Conservation (phyloP, 2,888 invertebrate species). For the Dendrolimus houi region DNA sequence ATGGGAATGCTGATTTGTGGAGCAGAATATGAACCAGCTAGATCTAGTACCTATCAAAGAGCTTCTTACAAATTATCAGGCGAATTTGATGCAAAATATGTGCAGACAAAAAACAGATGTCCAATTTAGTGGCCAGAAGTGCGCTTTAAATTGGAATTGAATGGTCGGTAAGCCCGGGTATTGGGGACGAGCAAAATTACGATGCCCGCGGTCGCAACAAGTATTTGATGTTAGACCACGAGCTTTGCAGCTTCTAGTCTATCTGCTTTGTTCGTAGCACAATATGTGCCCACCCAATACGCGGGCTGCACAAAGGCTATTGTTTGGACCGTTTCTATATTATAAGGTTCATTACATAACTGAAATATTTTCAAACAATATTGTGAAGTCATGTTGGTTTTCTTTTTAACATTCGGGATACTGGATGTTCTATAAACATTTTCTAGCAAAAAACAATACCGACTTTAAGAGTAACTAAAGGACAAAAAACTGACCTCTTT, state of each 20-base stretch:
- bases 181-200: slow-evolving; percentile 14
- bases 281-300: not conserved
- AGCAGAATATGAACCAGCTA: too few species aligned
- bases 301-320: not conserved
- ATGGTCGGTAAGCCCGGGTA: slow-evolving; percentile 12
- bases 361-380: not conserved
- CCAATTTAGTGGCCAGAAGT: slow-evolving; percentile 8
- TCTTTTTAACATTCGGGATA: too few species aligned
- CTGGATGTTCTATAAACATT: too few species aligned
- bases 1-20: too few species aligned
- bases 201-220: slow-evolving; percentile 9
- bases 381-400: not conserved
- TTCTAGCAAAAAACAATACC: too few species aligned
- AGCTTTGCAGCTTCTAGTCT: slow-evolving; percentile 1
- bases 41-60: too few species aligned
- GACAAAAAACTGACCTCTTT: too few species aligned
- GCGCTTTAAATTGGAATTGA: slow-evolving; percentile 18
- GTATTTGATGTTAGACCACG: slow-evolving; percentile 3
- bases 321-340: not conserved
- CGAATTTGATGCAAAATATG: too few species aligned
- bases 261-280: not conserved
- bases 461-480: too few species aligned
- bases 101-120: too few species aligned
- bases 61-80: too few species aligned
- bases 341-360: not conserved